A percentile compares a stretch with the other conserved stretches of the same genome.
phyloP scores from a whole-genome alignment of 2,888 invertebrate species.

The Amphipoea lucens region DNA sequence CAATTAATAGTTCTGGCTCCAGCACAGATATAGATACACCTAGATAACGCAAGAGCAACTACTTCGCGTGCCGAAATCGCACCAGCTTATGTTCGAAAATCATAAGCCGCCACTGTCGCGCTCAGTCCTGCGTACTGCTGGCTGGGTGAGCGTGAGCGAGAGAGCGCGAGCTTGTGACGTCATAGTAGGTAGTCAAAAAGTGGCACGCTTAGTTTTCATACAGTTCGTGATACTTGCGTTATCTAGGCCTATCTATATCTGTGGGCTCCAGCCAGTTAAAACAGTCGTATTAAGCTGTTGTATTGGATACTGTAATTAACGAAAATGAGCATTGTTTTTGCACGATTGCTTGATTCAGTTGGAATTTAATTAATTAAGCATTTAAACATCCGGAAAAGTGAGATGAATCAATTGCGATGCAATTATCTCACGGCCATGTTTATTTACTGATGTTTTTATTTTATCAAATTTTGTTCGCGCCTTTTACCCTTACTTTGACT shows the following conservation, averaged over 20 bases:
- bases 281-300: neutral
- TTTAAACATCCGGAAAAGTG: constrained; percentile 11
- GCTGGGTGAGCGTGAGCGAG: too few relatives aligned
- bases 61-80: too few relatives aligned
- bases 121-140: too few relatives aligned
- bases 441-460: constrained; percentile 2
- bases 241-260: too few relatives aligned
- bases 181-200: too few relatives aligned
- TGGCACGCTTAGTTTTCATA: too few relatives aligned
- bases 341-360: constrained; percentile 9
- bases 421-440: constrained; percentile 1
- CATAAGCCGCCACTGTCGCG: too few relatives aligned
- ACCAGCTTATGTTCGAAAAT: too few relatives aligned
- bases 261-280: neutral
- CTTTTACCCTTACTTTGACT: neutral
- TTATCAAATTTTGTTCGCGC: neutral
- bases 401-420: constrained; percentile 23
- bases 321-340: constrained; percentile 19
- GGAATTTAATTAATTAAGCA: constrained; percentile 27
- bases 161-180: too few relatives aligned
- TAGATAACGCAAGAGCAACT: too few relatives aligned
- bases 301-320: constrained; percentile 4
- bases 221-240: too few relatives aligned
- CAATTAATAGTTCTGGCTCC: neutral
- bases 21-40: neutral